Evolutionary conservation across 2,113 vertebrate species (phyloP).

Genomic region (Petromus typicus): DNA sequence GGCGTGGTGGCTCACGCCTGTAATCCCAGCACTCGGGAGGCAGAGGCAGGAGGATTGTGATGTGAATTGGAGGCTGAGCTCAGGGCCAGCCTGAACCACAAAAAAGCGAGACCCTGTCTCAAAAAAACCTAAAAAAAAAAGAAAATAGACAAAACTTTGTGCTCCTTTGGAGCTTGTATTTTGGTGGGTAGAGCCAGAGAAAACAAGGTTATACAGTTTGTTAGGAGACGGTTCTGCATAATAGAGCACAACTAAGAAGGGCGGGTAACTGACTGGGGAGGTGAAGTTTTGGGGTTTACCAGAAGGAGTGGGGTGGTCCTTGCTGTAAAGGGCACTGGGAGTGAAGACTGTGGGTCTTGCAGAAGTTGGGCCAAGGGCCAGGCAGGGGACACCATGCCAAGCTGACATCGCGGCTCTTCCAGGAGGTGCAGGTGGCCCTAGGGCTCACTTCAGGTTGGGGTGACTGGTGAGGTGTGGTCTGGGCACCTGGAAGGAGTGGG

Average conservation of each 20-base stretch:
- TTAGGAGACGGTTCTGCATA: not conserved
- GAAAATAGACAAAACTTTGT: rapidly evolving
- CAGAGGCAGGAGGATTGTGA: too few relatives aligned
- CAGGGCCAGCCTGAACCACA: too few relatives aligned
- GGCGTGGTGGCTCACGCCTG: too few relatives aligned
- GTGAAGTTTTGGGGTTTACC: not conserved
- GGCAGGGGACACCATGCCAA: not conserved
- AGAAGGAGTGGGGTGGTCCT: not conserved
- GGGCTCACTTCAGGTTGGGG: not conserved
- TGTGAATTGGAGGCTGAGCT: too few relatives aligned
- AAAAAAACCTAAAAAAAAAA: too few relatives aligned
- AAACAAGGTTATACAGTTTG: rapidly evolving
- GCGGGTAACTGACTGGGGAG: not conserved
- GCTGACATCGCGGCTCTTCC: not conserved
- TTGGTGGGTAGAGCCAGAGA: not conserved
- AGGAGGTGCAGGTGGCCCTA: not conserved
- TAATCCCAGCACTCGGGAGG: too few relatives aligned
- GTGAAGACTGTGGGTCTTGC: not conserved
- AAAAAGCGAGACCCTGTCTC: too few relatives aligned
- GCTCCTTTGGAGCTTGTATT: rapidly evolving
- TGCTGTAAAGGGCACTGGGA: not conserved
- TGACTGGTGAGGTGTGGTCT: not conserved
- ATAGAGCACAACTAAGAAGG: not conserved
- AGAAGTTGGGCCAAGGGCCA: not conserved
- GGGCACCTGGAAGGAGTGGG: not conserved